Conservation (phyloP, 2,113 vertebrate species). For the Puntigrus tetrazona region DNA sequence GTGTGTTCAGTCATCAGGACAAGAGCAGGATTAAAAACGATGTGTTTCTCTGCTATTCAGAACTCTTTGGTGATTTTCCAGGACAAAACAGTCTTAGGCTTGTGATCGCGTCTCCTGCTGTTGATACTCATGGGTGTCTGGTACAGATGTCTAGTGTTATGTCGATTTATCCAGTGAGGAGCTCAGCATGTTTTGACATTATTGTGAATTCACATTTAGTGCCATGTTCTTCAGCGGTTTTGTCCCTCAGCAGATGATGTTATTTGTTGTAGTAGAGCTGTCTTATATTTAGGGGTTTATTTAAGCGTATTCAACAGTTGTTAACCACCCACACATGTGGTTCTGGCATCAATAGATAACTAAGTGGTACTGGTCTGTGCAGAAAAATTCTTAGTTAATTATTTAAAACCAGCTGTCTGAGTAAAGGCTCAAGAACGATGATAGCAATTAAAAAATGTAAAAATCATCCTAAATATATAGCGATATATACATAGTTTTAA, state of each 20-base stretch:
- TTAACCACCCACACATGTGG: conserved; percentile 17
- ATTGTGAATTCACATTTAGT: background rate
- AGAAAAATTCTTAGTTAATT: background rate
- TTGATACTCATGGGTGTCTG: background rate
- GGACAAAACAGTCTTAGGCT: background rate
- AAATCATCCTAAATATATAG: background rate
- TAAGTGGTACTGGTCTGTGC: background rate
- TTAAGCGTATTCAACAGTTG: conserved; percentile 15
- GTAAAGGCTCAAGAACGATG: no score
- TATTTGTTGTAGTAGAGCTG: background rate
- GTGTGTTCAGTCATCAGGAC: background rate
- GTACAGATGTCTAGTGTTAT: background rate
- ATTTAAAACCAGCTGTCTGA: background rate
- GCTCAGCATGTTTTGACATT: background rate
- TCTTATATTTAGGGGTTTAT: background rate
- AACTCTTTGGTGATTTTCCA: background rate
- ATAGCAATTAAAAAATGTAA: background rate
- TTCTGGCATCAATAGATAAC: conserved; percentile 20
- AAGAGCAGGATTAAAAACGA: conserved; percentile 29
- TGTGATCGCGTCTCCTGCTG: background rate
- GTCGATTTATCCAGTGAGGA: background rate
- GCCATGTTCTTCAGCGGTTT: background rate
- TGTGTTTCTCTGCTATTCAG: background rate
- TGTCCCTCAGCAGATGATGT: background rate
- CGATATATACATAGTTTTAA: no score